Evolutionary conservation across 2,113 vertebrate species (phyloP).

Genomic region (Phyllopteryx taeniolatus): DNA sequence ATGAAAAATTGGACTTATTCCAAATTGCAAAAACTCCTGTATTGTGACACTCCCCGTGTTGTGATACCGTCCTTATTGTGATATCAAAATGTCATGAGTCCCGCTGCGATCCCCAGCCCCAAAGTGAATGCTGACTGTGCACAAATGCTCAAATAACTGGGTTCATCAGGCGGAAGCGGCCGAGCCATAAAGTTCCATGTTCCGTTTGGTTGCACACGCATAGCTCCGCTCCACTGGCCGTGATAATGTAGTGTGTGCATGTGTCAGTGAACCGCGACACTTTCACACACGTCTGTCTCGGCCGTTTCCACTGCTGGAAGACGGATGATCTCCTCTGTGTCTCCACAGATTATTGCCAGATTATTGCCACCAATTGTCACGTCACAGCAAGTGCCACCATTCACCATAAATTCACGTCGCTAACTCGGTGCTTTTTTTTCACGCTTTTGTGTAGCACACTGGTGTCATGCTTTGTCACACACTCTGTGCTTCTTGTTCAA

Average conservation of each 20-base stretch:
- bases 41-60: too few relatives aligned
- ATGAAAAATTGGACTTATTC: neutral
- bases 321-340: neutral
- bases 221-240: conserved; percentile 53
- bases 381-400: neutral
- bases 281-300: neutral
- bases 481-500: too few relatives aligned
- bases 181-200: neutral
- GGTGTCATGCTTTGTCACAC: too few relatives aligned
- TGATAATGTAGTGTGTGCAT: conserved; percentile 40
- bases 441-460: neutral
- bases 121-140: neutral
- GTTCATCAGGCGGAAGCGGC: conserved; percentile 4
- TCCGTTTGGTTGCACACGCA: conserved; percentile 16
- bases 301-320: neutral
- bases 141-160: conserved; percentile 4
- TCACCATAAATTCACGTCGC: neutral
- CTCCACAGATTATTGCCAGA: neutral
- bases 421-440: neutral
- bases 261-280: neutral
- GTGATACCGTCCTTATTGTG: too few relatives aligned
- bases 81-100: neutral
- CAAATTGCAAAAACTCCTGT: neutral
- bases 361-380: neutral
- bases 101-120: neutral